Conservation (phyloP, 2,113 vertebrate genomes). For the Peucedramus taeniatus region DNA sequence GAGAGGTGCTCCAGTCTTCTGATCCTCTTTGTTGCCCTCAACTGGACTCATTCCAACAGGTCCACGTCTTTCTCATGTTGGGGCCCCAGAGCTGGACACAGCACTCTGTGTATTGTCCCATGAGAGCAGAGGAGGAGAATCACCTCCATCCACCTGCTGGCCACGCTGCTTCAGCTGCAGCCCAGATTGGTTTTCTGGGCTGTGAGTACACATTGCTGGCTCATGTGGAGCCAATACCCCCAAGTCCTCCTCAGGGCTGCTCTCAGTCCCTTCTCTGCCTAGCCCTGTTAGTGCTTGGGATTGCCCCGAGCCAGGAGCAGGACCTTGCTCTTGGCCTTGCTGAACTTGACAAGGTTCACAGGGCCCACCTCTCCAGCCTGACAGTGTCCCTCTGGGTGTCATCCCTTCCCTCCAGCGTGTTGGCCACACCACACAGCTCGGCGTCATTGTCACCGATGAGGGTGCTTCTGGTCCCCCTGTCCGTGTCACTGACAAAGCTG, state of each 20-base stretch:
- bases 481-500: background rate
- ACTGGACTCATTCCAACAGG: background rate
- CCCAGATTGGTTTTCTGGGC: background rate
- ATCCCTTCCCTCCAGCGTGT: background rate
- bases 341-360: background rate
- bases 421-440: accelerated
- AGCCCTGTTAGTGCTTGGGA: background rate
- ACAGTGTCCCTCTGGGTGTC: background rate
- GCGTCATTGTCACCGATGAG: background rate
- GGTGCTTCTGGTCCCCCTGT: background rate
- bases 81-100: background rate
- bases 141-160: background rate
- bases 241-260: background rate
- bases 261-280: background rate
- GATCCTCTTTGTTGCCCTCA: background rate
- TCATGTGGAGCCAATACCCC: background rate
- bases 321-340: background rate
- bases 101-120: background rate
- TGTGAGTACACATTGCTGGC: background rate
- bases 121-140: background rate
- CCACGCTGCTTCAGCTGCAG: background rate
- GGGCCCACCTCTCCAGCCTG: background rate
- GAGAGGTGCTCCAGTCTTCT: background rate
- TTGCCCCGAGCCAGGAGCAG: background rate
- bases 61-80: background rate